phyloP scores from a whole-genome alignment of 2,797 vertebrate species.

The Chiloscyllium punctatum region DNA sequence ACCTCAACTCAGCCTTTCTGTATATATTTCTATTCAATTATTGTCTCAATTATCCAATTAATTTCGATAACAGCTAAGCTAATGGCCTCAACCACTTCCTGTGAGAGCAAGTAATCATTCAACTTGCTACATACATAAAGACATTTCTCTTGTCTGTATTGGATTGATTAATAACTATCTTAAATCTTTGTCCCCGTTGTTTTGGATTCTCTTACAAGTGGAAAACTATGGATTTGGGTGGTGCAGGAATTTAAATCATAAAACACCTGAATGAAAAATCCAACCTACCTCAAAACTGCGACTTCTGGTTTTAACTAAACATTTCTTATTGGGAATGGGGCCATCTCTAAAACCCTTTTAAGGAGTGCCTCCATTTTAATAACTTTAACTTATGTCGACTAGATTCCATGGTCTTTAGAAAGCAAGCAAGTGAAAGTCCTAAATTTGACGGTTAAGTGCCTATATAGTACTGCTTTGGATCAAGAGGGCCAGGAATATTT shows the following conservation, averaged over 20 bases:
- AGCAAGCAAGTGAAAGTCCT: neutral
- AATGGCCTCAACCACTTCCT: neutral
- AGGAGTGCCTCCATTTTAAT: neutral
- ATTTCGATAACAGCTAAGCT: neutral
- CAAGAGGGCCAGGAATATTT: neutral
- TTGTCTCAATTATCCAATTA: too few species aligned
- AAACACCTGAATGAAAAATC: neutral
- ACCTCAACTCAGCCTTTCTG: neutral
- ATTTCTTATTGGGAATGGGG: neutral
- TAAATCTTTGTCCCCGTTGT: neutral
- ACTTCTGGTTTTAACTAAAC: neutral
- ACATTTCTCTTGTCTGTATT: neutral
- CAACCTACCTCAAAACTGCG: neutral
- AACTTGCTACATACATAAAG: neutral
- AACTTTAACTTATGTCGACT: neutral
- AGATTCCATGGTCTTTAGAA: neutral
- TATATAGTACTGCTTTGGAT: neutral
- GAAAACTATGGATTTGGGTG: neutral
- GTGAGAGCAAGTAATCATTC: neutral
- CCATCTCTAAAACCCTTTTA: neutral
- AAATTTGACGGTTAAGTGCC: neutral
- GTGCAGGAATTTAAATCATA: neutral
- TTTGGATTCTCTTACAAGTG: neutral
- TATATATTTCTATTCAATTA: neutral
- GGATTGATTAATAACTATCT: neutral